Conservation (phyloP, 2,797 vertebrate species). For the Pangasius sanitwongsei region DNA sequence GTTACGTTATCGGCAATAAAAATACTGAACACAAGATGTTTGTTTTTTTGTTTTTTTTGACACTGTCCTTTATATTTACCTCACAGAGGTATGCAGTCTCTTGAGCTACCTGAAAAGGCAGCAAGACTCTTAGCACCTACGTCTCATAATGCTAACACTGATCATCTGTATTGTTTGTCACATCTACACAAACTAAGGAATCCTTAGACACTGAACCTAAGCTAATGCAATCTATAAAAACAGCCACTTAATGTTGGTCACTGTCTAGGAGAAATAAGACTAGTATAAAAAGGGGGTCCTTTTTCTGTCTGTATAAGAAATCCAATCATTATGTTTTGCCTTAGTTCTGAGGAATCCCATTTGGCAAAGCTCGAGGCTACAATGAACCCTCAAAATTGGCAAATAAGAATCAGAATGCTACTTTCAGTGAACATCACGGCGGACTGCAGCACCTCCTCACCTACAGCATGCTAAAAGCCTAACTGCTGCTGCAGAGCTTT, state of each 20-base stretch:
- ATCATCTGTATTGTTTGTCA: constrained; percentile 45
- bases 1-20: constrained; percentile 60
- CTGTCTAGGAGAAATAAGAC: constrained; percentile 45
- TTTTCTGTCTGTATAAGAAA: constrained; percentile 20
- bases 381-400: constrained; percentile 29
- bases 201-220: constrained; percentile 32
- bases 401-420: constrained; percentile 42
- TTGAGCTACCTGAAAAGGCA: constrained; percentile 62
- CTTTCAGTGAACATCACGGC: constrained; percentile 3
- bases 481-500: constrained; percentile 48
- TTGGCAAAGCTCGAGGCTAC: constrained; percentile 26
- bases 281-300: constrained; percentile 36
- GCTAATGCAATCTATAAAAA: constrained; percentile 29
- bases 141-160: constrained; percentile 48
- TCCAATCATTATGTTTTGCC: constrained; percentile 3
- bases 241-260: constrained; percentile 47
- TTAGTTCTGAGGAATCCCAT: constrained; percentile 17
- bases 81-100: constrained; percentile 76
- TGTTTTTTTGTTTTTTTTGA: constrained; percentile 33
- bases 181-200: constrained; percentile 54
- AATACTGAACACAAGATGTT: constrained; percentile 50
- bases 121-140: constrained; percentile 66
- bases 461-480: constrained; percentile 50
- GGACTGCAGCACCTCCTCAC: constrained; percentile 42
- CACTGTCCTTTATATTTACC: constrained; percentile 66